A percentile compares a stretch with the other conserved stretches of the same genome.
phyloP scores from a whole-genome alignment of 2,888 invertebrate species.

The Eulithis testata region DNA sequence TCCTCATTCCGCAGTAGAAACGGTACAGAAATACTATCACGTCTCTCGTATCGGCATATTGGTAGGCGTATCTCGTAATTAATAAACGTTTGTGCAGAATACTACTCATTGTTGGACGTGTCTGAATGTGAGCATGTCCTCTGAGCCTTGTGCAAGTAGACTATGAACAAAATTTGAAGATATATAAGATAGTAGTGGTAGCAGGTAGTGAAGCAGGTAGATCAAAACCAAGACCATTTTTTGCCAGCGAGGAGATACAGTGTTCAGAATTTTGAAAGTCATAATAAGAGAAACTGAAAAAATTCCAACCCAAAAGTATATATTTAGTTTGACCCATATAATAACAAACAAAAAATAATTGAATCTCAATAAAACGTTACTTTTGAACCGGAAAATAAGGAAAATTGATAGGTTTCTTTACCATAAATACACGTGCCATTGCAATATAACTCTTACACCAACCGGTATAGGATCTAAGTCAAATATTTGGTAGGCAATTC shows the following conservation, averaged over 20 bases:
- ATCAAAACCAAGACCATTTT: too few species aligned
- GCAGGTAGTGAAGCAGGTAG: too few species aligned
- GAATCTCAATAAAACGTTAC: conserved; percentile 14
- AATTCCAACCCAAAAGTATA: too few species aligned
- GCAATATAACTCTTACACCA: conserved; percentile 27
- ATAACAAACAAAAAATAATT: conserved; percentile 2
- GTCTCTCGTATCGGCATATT: conserved; percentile 6
- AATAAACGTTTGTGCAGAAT: conserved; percentile 18
- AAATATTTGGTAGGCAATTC: conserved; percentile 62
- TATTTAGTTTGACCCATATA: neutral
- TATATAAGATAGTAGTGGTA: too few species aligned
- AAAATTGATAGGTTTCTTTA: conserved; percentile 28
- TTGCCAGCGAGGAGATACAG: too few species aligned
- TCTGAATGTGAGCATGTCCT: neutral
- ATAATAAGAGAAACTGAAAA: too few species aligned
- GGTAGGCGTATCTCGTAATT: conserved; percentile 22
- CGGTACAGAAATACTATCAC: conserved; percentile 12
- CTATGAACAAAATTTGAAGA: too few species aligned
- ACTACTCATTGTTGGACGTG: conserved; percentile 5
- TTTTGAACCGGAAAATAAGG: conserved; percentile 16
- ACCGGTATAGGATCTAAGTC: conserved; percentile 19
- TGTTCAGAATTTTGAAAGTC: too few species aligned
- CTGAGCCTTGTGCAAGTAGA: neutral
- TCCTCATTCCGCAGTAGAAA: neutral
- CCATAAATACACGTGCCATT: conserved; percentile 29